Percentiles rank a stretch among this genome's conserved stretches.
Evolutionary conservation across 1,140 invertebrate genomes (phyloP).

Genomic region (Steinernema khuongi): DNA sequence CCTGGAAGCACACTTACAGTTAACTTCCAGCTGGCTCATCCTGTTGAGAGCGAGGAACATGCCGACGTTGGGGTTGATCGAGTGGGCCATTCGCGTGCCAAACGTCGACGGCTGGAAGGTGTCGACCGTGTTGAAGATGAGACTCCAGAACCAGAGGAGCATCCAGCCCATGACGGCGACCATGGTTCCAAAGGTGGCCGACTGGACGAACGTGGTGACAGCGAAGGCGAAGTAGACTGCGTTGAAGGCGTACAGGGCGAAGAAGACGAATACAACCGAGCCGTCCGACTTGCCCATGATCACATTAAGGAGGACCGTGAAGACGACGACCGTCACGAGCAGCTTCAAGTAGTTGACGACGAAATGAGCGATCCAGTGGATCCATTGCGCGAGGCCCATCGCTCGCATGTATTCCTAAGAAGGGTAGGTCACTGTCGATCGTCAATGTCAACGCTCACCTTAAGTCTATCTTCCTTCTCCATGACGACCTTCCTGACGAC

Average conservation of each 20-base stretch:
- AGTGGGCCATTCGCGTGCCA: conserved; percentile 81
- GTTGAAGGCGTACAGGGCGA: conserved; percentile 65
- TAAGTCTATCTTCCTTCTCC: conserved; percentile 49
- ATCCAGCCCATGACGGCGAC: conserved; percentile 35
- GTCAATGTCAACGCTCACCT: conserved; percentile 10
- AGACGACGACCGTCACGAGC: conserved; percentile 64
- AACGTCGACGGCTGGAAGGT: no score
- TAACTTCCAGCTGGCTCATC: no score
- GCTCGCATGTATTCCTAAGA: conserved; percentile 77
- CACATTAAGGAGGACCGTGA: conserved; percentile 61
- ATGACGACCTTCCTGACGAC: conserved; percentile 47
- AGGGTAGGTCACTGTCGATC: not conserved
- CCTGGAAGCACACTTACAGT: no score
- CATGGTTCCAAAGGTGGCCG: conserved; percentile 47
- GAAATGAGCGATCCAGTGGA: conserved; percentile 80
- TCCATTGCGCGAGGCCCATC: conserved; percentile 75
- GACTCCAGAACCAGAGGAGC: not conserved
- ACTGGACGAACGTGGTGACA: conserved; percentile 69
- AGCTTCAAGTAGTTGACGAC: conserved; percentile 71
- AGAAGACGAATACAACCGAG: conserved; percentile 62
- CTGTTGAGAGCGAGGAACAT: conserved; percentile 68
- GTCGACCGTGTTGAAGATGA: conserved; percentile 55
- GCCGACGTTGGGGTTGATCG: conserved; percentile 71
- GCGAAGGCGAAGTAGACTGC: conserved; percentile 68
- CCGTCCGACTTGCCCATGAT: conserved; percentile 33